Evolutionary conservation across 2,797 vertebrate genomes (phyloP).

Genomic region (Danio aesculapii): DNA sequence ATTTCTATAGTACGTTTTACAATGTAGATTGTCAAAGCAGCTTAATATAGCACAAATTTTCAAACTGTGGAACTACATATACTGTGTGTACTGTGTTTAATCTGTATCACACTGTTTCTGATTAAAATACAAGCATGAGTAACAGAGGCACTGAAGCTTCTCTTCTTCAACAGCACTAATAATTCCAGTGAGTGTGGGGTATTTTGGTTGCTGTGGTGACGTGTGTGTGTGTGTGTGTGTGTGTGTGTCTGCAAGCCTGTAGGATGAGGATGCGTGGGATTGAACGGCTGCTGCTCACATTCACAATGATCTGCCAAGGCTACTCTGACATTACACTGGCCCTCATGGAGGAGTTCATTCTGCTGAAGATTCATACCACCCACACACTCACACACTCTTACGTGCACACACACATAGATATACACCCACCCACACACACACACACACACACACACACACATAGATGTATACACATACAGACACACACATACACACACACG

Average conservation of each 20-base stretch:
- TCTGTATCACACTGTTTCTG: background rate
- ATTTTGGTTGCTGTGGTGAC: constrained; percentile 7
- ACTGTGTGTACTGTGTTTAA: too few species aligned
- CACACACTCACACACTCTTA: constrained; percentile 15
- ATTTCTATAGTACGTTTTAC: too few species aligned
- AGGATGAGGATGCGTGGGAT: constrained; percentile 24
- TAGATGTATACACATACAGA: too few species aligned
- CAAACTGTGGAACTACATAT: too few species aligned
- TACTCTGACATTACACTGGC: constrained; percentile 43
- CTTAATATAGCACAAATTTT: too few species aligned
- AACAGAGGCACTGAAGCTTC: background rate
- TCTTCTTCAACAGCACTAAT: background rate
- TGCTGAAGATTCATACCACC: constrained; percentile 17
- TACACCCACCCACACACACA: background rate
- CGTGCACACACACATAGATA: constrained; percentile 15
- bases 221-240: background rate
- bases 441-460: too few species aligned
- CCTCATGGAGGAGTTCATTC: constrained; percentile 44
- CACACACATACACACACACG: too few species aligned
- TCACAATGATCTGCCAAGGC: constrained; percentile 41
- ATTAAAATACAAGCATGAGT: background rate
- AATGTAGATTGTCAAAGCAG: too few species aligned
- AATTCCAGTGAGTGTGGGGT: constrained; percentile 11
- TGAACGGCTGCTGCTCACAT: background rate
- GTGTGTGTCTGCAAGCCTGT: background rate